phyloP scores from a whole-genome alignment of 2,888 invertebrate genomes.

The Cenopis cana region DNA sequence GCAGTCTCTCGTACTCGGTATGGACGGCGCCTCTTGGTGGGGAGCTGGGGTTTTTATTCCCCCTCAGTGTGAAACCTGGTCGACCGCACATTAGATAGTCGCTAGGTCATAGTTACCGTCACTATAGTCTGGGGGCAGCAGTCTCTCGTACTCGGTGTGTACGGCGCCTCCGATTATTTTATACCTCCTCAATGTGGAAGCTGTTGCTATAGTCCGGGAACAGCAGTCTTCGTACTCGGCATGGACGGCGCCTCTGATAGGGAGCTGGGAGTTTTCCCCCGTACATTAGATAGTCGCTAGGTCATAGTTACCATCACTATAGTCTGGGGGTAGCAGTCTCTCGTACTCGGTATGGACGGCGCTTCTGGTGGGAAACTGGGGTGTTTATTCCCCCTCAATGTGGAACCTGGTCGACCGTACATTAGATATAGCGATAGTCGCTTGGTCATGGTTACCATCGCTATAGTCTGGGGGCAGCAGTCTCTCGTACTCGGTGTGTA shows the following conservation, averaged over 20 bases:
- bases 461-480: constrained; percentile 88
- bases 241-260: background rate
- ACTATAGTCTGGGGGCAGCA: constrained; percentile 88
- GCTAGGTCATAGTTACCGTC: constrained; percentile 78
- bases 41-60: constrained; percentile 89
- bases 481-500: constrained; percentile 87
- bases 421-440: too few relatives aligned
- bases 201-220: too few relatives aligned
- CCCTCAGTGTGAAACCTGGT: constrained; percentile 85
- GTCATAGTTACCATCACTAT: constrained; percentile 77
- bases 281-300: too few relatives aligned
- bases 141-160: constrained; percentile 86
- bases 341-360: too few relatives aligned
- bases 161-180: constrained; percentile 93
- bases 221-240: too few relatives aligned
- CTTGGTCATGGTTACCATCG: constrained; percentile 78
- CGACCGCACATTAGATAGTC: too few relatives aligned
- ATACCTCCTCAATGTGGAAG: constrained; percentile 88
- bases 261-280: background rate
- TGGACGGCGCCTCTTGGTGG: constrained; percentile 89
- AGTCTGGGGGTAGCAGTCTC: constrained; percentile 34
- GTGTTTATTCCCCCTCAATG: background rate
- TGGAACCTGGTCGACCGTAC: background rate
- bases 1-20: constrained; percentile 87
- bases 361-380: background rate